A percentile compares a stretch with the other conserved stretches of the same genome.
phyloP scores from a whole-genome alignment of 2,888 invertebrate genomes.

The Yponomeuta plumbellus region DNA sequence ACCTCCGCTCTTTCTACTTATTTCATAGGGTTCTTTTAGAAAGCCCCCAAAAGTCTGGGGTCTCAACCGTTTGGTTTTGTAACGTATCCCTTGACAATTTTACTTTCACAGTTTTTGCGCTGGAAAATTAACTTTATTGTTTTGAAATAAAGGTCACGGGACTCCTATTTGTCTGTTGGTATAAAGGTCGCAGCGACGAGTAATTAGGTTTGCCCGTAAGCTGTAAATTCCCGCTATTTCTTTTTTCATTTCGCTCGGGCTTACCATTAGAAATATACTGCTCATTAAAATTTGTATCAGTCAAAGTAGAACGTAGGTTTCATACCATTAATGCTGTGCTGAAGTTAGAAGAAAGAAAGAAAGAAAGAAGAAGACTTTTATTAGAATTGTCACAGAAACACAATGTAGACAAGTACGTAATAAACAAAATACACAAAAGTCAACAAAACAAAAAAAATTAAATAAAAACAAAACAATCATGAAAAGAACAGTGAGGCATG shows the following conservation, averaged over 20 bases:
- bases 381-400: no score
- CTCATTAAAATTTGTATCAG: constrained; percentile 6
- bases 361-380: no score
- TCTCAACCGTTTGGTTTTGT: neutral
- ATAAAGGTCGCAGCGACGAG: neutral
- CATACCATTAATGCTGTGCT: no score
- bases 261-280: neutral
- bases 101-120: neutral
- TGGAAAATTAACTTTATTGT: neutral
- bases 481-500: no score
- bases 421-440: no score
- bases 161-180: neutral
- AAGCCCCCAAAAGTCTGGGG: neutral
- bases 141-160: neutral
- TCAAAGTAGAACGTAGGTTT: neutral
- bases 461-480: no score
- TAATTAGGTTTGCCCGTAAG: constrained; percentile 2
- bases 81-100: neutral
- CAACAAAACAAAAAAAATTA: no score
- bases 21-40: neutral
- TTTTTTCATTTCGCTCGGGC: neutral
- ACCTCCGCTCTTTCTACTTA: neutral
- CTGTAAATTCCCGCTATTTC: neutral
- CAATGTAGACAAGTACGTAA: no score
- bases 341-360: no score